Evolutionary conservation across 2,797 vertebrate genomes (phyloP).

Genomic region (Helostoma temminkii): DNA sequence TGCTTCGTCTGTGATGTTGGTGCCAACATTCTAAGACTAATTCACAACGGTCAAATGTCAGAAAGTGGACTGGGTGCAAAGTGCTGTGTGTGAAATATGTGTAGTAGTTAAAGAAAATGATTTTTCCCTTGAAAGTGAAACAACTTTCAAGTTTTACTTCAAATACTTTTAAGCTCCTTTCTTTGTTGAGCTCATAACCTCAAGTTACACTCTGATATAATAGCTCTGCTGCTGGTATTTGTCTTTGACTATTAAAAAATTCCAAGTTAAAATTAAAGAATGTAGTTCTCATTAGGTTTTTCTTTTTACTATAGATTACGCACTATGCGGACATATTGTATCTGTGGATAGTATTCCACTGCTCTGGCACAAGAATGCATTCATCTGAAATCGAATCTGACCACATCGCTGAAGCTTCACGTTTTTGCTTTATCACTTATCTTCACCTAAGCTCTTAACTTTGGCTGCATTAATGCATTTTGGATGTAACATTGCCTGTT

Average conservation of each 20-base stretch:
- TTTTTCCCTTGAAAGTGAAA: not conserved
- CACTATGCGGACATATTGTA: not conserved
- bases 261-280: not conserved
- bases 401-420: not conserved
- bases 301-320: not conserved
- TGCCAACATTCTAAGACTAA: not conserved
- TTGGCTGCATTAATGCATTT: too few species aligned
- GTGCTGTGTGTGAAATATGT: not conserved
- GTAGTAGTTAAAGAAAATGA: not conserved
- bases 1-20: not conserved
- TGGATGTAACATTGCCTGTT: too few species aligned
- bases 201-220: not conserved
- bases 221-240: not conserved
- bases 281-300: not conserved
- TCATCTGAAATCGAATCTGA: not conserved
- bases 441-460: not conserved
- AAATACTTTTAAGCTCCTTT: not conserved
- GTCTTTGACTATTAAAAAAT: not conserved
- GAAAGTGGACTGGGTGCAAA: not conserved
- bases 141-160: not conserved
- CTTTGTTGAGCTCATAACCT: constrained; percentile 4
- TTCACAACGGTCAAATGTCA: not conserved
- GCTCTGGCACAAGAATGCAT: not conserved
- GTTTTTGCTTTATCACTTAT: too few species aligned
- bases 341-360: too few species aligned